Base-by-base conservation (phyloP, 2,797 vertebrate genomes). In the Nannoperca australis region DNA sequence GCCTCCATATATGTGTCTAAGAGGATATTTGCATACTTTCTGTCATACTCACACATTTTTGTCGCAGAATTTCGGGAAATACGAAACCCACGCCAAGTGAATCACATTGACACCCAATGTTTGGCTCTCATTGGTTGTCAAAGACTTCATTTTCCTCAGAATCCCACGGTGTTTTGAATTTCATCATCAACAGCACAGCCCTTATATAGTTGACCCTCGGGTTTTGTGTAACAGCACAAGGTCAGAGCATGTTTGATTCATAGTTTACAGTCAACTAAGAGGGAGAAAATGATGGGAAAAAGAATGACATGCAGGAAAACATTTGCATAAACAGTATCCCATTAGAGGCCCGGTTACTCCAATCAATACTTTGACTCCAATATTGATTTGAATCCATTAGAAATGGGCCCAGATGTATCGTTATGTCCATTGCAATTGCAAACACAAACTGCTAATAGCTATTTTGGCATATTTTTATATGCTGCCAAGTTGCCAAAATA, bases 11-110 rank as follows among this genome's bases (percentile, higher is more conserved):
- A 89, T 83, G 76, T 69, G 69, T 84, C 85, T 61, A 61, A 86
- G 76, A 73, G 84, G 86, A 91, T 89, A 90, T 91, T 90, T 89
- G 84, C 89, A 92, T 90, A 91, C 86, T 91, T 92, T 92, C 91
- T 86, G 15, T 83, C 85, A 86, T 68, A 87, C 91, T 92, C 90
- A 91, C 38, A 53, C 88, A 86, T 91, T 91, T 89, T 81, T 89
- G 75, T 73, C 49, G 12, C 76, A 1, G 70, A 54, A 71, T 92
- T 91, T 91, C 73, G 76, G 92, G 89, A 92, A 93, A 83, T 45
- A 62, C 2, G 22, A 74, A 73, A 69, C 79, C 75, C 69, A 55
- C 50, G 64, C 81, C 88, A 82, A 82, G 76, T 89, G 88, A 85
- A 86, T 93, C 91, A 87, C 85, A 85, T 77, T 79, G 82, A 88